These are phyloP conservation scores for Acanthoscelides obtectus DNA, from an alignment of 2,888 invertebrate species.

Conservation along the genomic window DNA sequence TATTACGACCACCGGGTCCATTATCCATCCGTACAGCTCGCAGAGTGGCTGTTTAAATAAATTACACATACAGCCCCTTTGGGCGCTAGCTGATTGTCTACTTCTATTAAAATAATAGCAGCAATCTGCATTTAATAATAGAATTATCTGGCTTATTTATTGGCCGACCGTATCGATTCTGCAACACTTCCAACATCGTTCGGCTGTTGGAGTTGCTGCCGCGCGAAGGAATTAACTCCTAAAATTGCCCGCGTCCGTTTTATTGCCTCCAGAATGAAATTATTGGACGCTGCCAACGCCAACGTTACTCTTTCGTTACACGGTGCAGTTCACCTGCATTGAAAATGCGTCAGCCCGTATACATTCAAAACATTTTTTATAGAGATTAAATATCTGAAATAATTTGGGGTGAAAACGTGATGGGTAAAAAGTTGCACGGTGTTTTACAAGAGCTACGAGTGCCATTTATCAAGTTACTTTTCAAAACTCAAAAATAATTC, in stretches of 20 bases:
- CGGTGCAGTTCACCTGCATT: neutral
- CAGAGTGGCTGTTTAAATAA: neutral
- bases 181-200: neutral
- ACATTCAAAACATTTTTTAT: too few species aligned
- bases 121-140: constrained; percentile 10
- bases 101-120: constrained; percentile 9
- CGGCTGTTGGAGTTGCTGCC: neutral
- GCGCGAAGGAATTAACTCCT: neutral
- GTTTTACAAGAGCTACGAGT: too few species aligned
- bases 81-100: constrained; percentile 6
- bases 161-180: neutral
- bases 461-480: too few species aligned
- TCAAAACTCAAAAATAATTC: too few species aligned
- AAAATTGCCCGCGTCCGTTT: neutral
- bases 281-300: neutral
- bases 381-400: too few species aligned
- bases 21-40: neutral
- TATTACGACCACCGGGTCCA: neutral
- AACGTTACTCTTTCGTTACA: too few species aligned
- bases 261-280: neutral
- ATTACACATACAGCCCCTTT: constrained; percentile 1
- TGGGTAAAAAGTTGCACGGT: too few species aligned
- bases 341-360: neutral
- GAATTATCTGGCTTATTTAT: constrained; percentile 7
- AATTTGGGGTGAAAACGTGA: too few species aligned